A percentile compares a stretch with the other conserved stretches of the same genome.
phyloP scores from a whole-genome alignment of 2,888 invertebrate genomes.

The Apoderus coryli region DNA sequence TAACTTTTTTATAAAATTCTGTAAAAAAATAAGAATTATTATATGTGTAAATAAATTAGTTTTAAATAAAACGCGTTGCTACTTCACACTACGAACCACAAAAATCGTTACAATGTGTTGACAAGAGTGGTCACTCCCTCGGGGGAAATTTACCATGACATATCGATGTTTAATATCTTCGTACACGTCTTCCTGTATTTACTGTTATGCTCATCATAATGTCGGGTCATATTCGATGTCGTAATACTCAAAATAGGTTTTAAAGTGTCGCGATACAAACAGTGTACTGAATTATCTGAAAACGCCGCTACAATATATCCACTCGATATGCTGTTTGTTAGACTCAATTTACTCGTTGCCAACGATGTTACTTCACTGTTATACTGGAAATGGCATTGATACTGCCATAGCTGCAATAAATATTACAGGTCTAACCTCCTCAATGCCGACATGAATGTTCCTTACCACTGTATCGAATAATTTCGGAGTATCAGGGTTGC shows the following conservation, averaged over 20 bases:
- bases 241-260: constrained; percentile 39
- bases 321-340: constrained; percentile 38
- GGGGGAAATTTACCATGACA: constrained; percentile 56
- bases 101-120: too few relatives aligned
- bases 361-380: constrained; percentile 44
- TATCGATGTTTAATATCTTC: constrained; percentile 45
- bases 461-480: constrained; percentile 60
- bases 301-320: constrained; percentile 50
- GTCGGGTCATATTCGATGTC: constrained; percentile 30
- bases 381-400: constrained; percentile 49
- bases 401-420: constrained; percentile 46
- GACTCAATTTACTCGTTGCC: constrained; percentile 43
- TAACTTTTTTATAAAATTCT: too few relatives aligned
- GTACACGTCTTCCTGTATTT: constrained; percentile 28
- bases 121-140: too few relatives aligned
- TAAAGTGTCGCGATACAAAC: constrained; percentile 44
- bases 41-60: too few relatives aligned
- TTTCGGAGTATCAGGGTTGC: constrained; percentile 42
- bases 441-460: too few relatives aligned
- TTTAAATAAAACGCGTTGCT: too few relatives aligned
- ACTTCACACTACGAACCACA: too few relatives aligned
- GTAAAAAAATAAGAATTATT: too few relatives aligned
- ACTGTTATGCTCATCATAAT: constrained; percentile 33
- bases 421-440: too few relatives aligned
- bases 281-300: constrained; percentile 53